Percentiles rank a stretch among this genome's conserved stretches.
Conservation (phyloP, 2,797 vertebrate species). For the Ispidina picta region DNA sequence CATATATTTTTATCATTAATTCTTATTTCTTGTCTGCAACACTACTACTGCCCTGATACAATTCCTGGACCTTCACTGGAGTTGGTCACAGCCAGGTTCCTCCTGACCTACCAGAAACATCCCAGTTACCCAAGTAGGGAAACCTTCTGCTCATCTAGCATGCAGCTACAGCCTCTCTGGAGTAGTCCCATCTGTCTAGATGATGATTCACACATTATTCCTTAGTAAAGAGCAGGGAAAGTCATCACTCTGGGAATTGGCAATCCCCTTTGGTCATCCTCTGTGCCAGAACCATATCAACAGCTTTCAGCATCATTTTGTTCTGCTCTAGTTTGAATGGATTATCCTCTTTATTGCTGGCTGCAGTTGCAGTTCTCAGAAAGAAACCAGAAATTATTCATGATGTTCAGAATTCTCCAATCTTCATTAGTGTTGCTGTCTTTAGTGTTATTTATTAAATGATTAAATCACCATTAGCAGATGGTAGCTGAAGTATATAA, state of each 20-base stretch:
- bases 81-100: neutral
- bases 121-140: neutral
- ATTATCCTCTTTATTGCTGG: conserved; percentile 51
- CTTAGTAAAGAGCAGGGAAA: conserved; percentile 16
- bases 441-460: conserved; percentile 72
- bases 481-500: conserved; percentile 61
- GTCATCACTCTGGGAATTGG: conserved; percentile 30
- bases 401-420: conserved; percentile 48
- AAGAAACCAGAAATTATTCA: conserved; percentile 51
- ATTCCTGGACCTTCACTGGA: neutral
- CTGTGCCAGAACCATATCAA: conserved; percentile 21
- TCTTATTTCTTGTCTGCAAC: neutral
- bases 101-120: neutral
- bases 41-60: neutral
- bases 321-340: conserved; percentile 42
- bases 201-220: conserved; percentile 8
- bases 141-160: neutral
- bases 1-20: neutral
- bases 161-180: neutral
- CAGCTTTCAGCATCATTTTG: neutral
- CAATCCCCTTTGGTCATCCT: neutral
- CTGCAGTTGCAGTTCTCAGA: conserved; percentile 29
- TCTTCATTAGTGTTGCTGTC: conserved; percentile 69
- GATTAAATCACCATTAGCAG: conserved; percentile 69
- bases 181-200: neutral